phyloP scores from a whole-genome alignment of 2,797 vertebrate species.

The Tarsius wallacei region DNA sequence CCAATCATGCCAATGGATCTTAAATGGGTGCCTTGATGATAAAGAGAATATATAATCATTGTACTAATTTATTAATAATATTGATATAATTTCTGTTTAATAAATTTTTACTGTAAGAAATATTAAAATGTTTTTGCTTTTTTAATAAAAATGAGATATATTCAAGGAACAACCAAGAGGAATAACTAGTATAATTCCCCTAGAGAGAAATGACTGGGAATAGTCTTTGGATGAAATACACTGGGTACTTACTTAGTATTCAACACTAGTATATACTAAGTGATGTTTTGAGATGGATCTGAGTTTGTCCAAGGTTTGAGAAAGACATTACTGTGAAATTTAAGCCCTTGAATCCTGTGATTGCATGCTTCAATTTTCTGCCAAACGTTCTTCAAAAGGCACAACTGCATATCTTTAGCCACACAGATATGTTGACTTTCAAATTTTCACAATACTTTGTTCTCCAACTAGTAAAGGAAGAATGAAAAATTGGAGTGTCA shows the following conservation, averaged over 20 bases:
- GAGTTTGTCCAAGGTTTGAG: not conserved
- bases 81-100: not conserved
- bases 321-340: not conserved
- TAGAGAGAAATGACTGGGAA: not conserved
- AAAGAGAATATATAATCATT: not conserved
- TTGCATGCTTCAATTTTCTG: not conserved
- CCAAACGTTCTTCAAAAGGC: not conserved
- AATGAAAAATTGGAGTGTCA: rapidly evolving
- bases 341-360: not conserved
- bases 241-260: no score
- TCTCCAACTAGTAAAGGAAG: not conserved
- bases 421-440: not conserved
- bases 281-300: no score
- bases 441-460: not conserved
- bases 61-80: not conserved
- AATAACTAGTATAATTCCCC: not conserved
- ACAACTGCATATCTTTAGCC: no score
- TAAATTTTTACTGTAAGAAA: not conserved
- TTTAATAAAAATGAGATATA: not conserved
- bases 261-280: not conserved
- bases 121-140: not conserved
- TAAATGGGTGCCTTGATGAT: not conserved
- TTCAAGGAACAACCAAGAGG: not conserved
- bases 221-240: not conserved
- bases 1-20: not conserved